These are phyloP conservation scores for Sialia sialis DNA, from an alignment of 2,113 vertebrate genomes.

Conservation along the genomic window DNA sequence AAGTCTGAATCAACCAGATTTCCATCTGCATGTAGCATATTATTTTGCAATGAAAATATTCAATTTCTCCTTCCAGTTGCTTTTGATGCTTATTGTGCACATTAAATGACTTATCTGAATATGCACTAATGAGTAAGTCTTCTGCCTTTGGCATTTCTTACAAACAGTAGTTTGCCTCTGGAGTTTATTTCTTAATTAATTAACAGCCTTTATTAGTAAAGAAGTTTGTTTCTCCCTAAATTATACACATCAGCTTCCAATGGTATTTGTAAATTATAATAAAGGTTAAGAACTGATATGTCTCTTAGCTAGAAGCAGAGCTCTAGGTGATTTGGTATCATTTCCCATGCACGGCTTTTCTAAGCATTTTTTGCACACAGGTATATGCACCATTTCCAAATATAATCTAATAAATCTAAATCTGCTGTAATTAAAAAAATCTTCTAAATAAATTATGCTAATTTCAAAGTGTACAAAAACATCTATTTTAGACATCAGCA, in stretches of 20 bases:
- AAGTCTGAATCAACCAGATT: background rate
- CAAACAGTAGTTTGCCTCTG: background rate
- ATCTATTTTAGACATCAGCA: background rate
- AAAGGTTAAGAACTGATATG: background rate
- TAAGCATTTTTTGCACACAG: background rate
- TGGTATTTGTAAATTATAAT: background rate
- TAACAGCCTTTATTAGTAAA: background rate
- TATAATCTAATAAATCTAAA: no score
- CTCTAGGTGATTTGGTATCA: background rate
- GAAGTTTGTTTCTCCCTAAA: background rate
- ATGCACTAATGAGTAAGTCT: background rate
- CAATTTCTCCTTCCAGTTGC: background rate
- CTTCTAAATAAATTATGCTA: background rate
- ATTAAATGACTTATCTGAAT: constrained; percentile 31
- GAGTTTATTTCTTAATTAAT: background rate
- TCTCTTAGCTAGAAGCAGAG: background rate
- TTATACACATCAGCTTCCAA: background rate
- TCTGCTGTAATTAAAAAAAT: no score
- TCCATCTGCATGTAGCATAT: background rate
- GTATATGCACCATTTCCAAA: background rate
- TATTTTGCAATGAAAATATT: constrained; percentile 41
- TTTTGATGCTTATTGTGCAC: constrained; percentile 7
- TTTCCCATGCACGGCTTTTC: background rate
- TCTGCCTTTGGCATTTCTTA: background rate
- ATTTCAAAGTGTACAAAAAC: background rate